Evolutionary conservation across 2,113 vertebrate species (phyloP), one percentile per base, ranked within the genome.

Genomic region (Rhynchopsitta pachyrhyncha): DNA sequence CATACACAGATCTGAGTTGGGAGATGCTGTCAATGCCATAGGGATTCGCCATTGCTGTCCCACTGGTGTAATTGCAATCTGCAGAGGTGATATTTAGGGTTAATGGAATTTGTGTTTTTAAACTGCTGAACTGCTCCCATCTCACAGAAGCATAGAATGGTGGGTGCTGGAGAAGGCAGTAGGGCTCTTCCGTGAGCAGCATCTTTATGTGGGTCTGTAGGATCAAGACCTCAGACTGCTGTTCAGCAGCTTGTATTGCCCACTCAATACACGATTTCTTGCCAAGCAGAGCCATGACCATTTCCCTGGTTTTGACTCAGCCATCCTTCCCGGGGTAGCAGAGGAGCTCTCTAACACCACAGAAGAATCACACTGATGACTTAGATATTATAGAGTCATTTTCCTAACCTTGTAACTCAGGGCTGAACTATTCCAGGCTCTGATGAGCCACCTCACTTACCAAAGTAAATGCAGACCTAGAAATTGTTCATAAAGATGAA

Each of bases 1-100:
- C 0, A 0, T 28, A 42, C n/a, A 78, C 28, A 59, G 25, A 24
- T 57, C 19, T 5, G 42, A 92, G 33, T 2, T 41, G 50, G 60
- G 66, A 88, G 42, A 37, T 57, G 33, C 33, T 95, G 66, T 27
- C 47, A 71, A 22, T 1, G 7, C 22, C 17, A 18, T 2, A 0
- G 27, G 46, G 37, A 50, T 81, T 75, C 68, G 9, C 19, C 52
- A 8, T 2, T 82, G 37, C 27, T 73, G 37, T 52, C 59, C 42
- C 19, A 4, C 7, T 4, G 3, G 3, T 4, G 28, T 16, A 63
- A 42, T 64, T 77, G 17, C 29, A 60, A 6, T 7, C 70, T 31
- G 28, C 25, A 86, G 47, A 90, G 28, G 3, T n/a, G 2, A 2
- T 12, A 71, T 60, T 4, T 75, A 11, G 11, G 17, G 13, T 1